phyloP scores from a whole-genome alignment of 2,113 vertebrate genomes.

The Burhinus bistriatus region DNA sequence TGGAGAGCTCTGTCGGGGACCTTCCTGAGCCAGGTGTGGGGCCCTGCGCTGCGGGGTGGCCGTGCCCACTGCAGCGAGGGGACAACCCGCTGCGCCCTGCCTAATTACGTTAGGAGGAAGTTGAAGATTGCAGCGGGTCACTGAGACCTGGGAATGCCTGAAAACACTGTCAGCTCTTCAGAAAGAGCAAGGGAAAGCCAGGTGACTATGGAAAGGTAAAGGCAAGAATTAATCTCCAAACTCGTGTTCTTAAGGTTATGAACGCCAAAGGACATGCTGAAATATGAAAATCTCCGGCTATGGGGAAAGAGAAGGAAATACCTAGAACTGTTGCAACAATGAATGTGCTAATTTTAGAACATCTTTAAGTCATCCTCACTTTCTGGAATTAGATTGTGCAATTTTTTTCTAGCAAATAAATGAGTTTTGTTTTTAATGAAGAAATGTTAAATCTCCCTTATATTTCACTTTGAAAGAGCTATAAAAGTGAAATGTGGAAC shows the following conservation, averaged over 20 bases:
- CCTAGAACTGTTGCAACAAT: constrained; percentile 61
- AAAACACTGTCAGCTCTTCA: not conserved
- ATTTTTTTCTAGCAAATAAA: constrained; percentile 38
- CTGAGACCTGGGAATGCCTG: not conserved
- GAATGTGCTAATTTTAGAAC: constrained; percentile 64
- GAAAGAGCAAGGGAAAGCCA: not conserved
- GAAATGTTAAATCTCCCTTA: constrained; percentile 7
- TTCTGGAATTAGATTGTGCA: constrained; percentile 76
- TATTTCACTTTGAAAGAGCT: constrained; percentile 45
- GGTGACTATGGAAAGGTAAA: not conserved
- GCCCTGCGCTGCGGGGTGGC: not conserved
- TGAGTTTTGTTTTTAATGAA: constrained; percentile 30
- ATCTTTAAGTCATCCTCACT: constrained; percentile 64
- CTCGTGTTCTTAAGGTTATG: not conserved
- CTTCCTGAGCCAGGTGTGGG: not conserved
- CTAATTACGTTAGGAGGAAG: rapidly evolving
- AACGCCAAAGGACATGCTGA: constrained; percentile 45
- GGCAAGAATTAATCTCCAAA: not conserved
- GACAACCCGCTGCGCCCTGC: not conserved
- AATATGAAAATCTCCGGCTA: not conserved
- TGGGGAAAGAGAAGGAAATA: constrained; percentile 67
- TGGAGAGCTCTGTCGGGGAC: not conserved
- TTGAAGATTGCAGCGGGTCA: no score
- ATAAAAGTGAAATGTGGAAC: constrained; percentile 68
- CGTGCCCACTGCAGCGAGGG: rapidly evolving